Evolutionary conservation across 2,797 vertebrate species (phyloP).

Genomic region (Lutjanus argentimaculatus): DNA sequence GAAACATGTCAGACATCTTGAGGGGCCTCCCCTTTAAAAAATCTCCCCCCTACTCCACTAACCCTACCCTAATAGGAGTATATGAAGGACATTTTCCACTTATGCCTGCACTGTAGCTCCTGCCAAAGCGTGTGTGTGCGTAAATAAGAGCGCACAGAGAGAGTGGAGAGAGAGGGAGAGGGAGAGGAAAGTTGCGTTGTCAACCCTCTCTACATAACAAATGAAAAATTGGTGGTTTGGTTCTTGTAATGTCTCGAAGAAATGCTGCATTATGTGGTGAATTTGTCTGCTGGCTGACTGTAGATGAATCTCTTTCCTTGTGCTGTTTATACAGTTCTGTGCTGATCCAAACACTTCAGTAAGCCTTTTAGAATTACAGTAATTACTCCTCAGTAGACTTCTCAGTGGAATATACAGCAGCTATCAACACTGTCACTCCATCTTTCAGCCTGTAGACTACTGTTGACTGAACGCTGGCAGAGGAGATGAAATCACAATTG

Average conservation of each 20-base stretch:
- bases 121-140: slow-evolving; percentile 53
- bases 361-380: slow-evolving; percentile 62
- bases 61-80: slow-evolving; percentile 48
- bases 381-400: slow-evolving; percentile 62
- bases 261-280: slow-evolving; percentile 50
- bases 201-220: slow-evolving; percentile 50
- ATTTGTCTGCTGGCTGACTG: slow-evolving; percentile 50
- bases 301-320: slow-evolving; percentile 27
- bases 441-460: slow-evolving; percentile 37
- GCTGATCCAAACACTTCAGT: slow-evolving; percentile 62
- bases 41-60: slow-evolving; percentile 35
- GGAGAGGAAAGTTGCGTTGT: slow-evolving; percentile 42
- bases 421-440: slow-evolving; percentile 56
- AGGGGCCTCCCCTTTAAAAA: slow-evolving; percentile 65
- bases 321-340: slow-evolving; percentile 54
- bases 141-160: slow-evolving; percentile 27
- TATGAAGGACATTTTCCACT: slow-evolving; percentile 78
- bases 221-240: slow-evolving; percentile 67
- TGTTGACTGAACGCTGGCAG: slow-evolving; percentile 37
- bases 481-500: slow-evolving; percentile 33
- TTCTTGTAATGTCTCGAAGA: slow-evolving; percentile 54
- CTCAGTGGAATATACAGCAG: slow-evolving; percentile 56
- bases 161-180: slow-evolving; percentile 11
- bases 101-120: slow-evolving; percentile 65
- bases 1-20: slow-evolving; percentile 86